phyloP scores from a whole-genome alignment of 1,140 invertebrate genomes.

The Centruroides vittatus region DNA sequence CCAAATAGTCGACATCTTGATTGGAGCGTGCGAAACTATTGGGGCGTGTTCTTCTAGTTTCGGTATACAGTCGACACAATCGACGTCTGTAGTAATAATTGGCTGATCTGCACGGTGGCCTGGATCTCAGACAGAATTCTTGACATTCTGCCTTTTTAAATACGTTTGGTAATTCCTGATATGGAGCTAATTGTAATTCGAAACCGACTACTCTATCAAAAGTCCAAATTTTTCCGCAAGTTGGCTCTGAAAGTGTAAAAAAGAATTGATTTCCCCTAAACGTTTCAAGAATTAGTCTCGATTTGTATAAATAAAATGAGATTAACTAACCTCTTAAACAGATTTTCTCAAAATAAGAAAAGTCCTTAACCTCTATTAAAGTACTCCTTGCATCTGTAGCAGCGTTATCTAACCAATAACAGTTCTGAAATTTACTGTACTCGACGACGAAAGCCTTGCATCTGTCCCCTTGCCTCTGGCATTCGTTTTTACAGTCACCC shows the following conservation, averaged over 20 bases:
- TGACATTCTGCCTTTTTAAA: constrained; percentile 30
- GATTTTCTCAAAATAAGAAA: constrained; percentile 38
- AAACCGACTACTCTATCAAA: constrained; percentile 36
- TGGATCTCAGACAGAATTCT: constrained; percentile 30
- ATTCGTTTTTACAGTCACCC: constrained; percentile 32
- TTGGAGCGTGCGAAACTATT: constrained; percentile 27
- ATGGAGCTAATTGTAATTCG: constrained; percentile 29
- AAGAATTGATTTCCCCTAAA: neutral
- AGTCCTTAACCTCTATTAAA: constrained; percentile 27
- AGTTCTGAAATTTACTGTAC: constrained; percentile 28
- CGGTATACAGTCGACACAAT: constrained; percentile 31
- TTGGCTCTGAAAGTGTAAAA: constrained; percentile 22
- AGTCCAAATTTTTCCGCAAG: constrained; percentile 35
- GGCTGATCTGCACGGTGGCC: constrained; percentile 33
- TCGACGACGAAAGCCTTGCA: constrained; percentile 33
- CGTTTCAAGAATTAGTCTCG: neutral
- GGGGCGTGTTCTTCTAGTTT: constrained; percentile 32
- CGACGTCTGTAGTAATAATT: constrained; percentile 29
- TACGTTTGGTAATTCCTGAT: constrained; percentile 28
- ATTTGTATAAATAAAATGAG: neutral
- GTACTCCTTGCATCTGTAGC: constrained; percentile 25
- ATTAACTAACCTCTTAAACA: constrained; percentile 28
- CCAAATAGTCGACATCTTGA: constrained; percentile 35
- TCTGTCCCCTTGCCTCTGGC: constrained; percentile 28
- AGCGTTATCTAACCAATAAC: constrained; percentile 31